Base-by-base conservation (phyloP, 2,113 vertebrate genomes). In the Cyprinodon variegatus region DNA sequence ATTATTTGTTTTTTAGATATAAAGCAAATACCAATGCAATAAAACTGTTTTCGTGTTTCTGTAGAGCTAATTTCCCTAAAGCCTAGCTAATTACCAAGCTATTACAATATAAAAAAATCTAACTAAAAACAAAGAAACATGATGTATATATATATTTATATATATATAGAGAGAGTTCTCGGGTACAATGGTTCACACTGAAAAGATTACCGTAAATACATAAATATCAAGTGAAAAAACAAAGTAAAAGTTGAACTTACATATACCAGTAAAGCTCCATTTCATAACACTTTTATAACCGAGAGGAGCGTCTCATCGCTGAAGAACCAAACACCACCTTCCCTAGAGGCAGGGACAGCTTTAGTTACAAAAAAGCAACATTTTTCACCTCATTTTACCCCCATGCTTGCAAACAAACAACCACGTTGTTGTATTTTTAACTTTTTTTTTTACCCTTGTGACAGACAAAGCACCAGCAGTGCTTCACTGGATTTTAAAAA, bases 241-340 rank as follows among this genome's bases (percentile, higher is more conserved):
- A 60, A 1, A 3, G 9, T 11, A 43, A 4, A 13, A 15, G 9
- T 46, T 41, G 20, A 69, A 95, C 94, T 93, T 83, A 95, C 95
- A 95, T 95, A 87, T 95, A 95, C 95, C 95, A 95, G 89, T 95
- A 95, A 77, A 95, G 89, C 90, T 95, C 95, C 95, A 95, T 95
- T 62, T 75, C 53, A 22, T 79, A 74, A 87, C 72, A 77, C 72
- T 72, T 79, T 73, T 79, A 61, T 88, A 77, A 84, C 84, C 80
- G 61, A 38, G 37, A 11, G 39, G 53, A 68, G 45, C 43, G 36
- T 83, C 68, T 89, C 90, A 93, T 92, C 67, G 71, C 82, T 78
- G 77, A 66, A 29, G 14, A 68, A 78, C 64, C 57, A 22, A 62
- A 78, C 46, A 62, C 70, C 46, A 37, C 39, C 50, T 41, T 29